phyloP scores from a whole-genome alignment of 2,113 vertebrate genomes.

The Crocuta crocuta region DNA sequence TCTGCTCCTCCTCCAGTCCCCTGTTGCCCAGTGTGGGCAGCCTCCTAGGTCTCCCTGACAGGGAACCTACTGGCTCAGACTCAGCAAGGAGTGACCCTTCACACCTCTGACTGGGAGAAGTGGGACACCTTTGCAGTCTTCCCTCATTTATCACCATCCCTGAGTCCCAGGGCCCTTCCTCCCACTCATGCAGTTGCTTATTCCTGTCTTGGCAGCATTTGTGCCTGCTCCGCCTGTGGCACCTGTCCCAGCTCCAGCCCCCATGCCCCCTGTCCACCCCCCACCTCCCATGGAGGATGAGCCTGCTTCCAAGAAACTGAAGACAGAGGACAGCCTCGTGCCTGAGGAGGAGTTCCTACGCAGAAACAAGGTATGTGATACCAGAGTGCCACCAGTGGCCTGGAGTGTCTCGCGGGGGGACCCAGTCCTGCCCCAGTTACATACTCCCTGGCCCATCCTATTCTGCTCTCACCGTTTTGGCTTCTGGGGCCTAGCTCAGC shows the following conservation, averaged over 20 bases:
- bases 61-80: not conserved
- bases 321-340: conserved; percentile 97
- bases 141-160: not conserved
- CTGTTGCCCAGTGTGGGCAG: not conserved
- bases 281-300: conserved; percentile 96
- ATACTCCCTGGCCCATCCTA: fast-evolving
- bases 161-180: not conserved
- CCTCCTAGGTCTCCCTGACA: not conserved
- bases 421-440: fast-evolving
- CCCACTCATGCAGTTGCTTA: not conserved
- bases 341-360: conserved; percentile 98
- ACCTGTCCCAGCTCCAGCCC: conserved; percentile 89
- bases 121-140: not conserved
- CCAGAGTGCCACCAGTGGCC: not conserved
- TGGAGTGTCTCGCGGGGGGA: not conserved
- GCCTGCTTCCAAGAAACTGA: conserved; percentile 96
- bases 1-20: not conserved
- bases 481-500: not conserved
- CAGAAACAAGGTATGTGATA: conserved; percentile 92
- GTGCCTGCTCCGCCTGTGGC: conserved; percentile 97
- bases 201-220: conserved; percentile 88
- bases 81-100: not conserved
- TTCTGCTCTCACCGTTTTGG: not conserved
- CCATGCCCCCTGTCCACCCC: conserved; percentile 93
- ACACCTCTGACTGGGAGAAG: not conserved